Evolutionary conservation across 1,140 invertebrate genomes (phyloP).

Genomic region (Drosophila pectinifera): DNA sequence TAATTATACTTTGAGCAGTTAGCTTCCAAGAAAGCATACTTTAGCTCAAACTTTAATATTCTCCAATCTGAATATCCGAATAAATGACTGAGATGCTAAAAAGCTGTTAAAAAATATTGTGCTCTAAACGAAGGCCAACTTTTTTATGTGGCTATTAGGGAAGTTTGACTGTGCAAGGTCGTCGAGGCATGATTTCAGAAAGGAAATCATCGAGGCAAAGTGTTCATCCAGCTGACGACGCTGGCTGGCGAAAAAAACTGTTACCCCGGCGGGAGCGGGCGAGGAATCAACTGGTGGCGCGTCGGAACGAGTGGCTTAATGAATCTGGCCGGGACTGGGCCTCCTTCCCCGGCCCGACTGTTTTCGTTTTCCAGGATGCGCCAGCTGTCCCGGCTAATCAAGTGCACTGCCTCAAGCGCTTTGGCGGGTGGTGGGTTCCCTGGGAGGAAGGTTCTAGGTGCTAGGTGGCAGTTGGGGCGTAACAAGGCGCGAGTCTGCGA

Average conservation of each 20-base stretch:
- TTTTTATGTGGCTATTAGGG: conserved; percentile 32
- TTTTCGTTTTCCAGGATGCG: conserved; percentile 46
- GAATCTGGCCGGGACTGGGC: conserved; percentile 41
- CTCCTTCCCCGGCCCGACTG: conserved; percentile 34
- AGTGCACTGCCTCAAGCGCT: conserved; percentile 58
- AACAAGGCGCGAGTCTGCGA: conserved; percentile 41
- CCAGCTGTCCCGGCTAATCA: conserved; percentile 61
- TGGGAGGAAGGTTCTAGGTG: background rate
- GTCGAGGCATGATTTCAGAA: conserved; percentile 11
- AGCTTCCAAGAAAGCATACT: too few relatives aligned
- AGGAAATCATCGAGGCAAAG: conserved; percentile 57
- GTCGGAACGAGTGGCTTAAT: conserved; percentile 60
- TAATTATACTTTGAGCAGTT: background rate
- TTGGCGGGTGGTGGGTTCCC: background rate
- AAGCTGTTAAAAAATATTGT: background rate
- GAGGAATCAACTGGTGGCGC: conserved; percentile 53
- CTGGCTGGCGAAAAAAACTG: conserved; percentile 21
- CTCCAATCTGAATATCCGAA: background rate
- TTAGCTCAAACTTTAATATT: background rate
- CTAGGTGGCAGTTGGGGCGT: background rate
- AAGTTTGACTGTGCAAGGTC: conserved; percentile 30
- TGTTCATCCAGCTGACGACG: conserved; percentile 58
- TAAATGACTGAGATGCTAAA: background rate
- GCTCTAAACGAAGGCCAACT: conserved; percentile 1
- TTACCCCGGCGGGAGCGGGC: conserved; percentile 27